phyloP scores from a whole-genome alignment of 1,140 invertebrate genomes.

The Macrotrachela quadricornifera region DNA sequence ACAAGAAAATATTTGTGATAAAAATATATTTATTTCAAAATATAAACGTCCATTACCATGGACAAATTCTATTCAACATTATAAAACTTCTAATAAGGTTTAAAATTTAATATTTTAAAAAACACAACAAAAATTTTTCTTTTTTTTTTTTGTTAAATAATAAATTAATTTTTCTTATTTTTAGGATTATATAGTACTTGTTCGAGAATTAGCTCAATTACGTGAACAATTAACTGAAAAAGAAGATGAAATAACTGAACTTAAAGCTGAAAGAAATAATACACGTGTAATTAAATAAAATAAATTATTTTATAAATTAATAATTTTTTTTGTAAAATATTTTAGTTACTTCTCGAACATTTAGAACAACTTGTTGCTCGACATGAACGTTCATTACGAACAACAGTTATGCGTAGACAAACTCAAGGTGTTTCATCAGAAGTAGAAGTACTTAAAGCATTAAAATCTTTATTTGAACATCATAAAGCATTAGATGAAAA shows the following conservation, averaged over 20 bases:
- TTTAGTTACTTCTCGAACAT: constrained; percentile 82
- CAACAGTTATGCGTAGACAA: constrained; percentile 96
- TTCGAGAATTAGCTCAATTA: constrained; percentile 80
- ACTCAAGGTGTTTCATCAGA: constrained; percentile 95
- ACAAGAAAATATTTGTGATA: too few species aligned
- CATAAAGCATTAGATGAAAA: constrained; percentile 99
- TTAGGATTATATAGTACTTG: constrained; percentile 86
- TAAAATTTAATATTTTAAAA: too few species aligned
- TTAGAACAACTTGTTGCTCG: constrained; percentile 92
- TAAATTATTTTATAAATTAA: background rate
- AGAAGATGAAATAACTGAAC: constrained; percentile 92
- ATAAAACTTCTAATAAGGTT: too few species aligned
- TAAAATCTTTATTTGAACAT: constrained; percentile 98
- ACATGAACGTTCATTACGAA: constrained; percentile 87
- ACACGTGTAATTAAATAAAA: constrained; percentile 41
- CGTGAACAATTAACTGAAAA: constrained; percentile 75
- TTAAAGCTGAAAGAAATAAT: constrained; percentile 97
- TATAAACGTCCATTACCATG: too few species aligned
- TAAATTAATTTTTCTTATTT: constrained; percentile 23
- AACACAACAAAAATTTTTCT: too few species aligned
- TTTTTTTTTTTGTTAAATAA: too few species aligned
- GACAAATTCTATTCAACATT: too few species aligned
- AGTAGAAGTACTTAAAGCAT: constrained; percentile 94
- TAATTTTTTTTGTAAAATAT: constrained; percentile 19
- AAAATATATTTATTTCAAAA: too few species aligned